Percentiles rank a stretch among this genome's conserved stretches.
Evolutionary conservation across 2,888 invertebrate species (phyloP).

Genomic region (Andricus quercusramuli): DNA sequence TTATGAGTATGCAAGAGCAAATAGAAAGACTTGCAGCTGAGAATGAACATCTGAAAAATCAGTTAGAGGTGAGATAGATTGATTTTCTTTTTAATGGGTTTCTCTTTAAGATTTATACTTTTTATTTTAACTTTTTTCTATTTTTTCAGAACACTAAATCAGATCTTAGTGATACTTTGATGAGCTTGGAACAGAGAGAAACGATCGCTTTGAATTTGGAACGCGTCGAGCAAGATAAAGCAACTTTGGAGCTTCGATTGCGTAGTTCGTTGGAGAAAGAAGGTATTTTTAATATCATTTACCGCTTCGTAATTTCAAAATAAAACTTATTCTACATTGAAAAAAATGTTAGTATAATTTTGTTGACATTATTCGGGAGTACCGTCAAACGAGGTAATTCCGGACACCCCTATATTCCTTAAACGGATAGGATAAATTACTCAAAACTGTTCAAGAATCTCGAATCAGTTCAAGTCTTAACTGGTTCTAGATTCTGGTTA

Average conservation of each 20-base stretch:
- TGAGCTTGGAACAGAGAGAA: slow-evolving; percentile 72
- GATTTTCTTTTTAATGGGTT: neutral
- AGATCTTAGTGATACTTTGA: slow-evolving; percentile 73
- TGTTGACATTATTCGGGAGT: no score
- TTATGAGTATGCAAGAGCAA: slow-evolving; percentile 75
- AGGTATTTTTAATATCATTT: slow-evolving; percentile 59
- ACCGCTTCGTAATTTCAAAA: no score
- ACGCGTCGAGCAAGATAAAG: slow-evolving; percentile 72
- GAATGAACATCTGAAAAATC: slow-evolving; percentile 77
- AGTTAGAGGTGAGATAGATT: slow-evolving; percentile 65
- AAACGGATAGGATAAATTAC: no score
- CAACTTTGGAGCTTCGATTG: slow-evolving; percentile 74
- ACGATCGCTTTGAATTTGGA: slow-evolving; percentile 70
- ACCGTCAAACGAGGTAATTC: no score
- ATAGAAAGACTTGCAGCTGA: slow-evolving; percentile 79
- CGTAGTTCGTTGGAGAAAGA: slow-evolving; percentile 75
- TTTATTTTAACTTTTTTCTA: slow-evolving; percentile 21
- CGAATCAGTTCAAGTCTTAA: no score
- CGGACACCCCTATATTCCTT: no score
- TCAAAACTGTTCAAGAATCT: no score
- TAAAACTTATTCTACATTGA: no score
- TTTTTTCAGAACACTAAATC: slow-evolving; percentile 67
- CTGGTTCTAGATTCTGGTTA: no score
- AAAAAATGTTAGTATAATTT: no score
- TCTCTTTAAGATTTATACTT: slow-evolving; percentile 10